Evolutionary conservation across 2,888 invertebrate species (phyloP).

Genomic region (Netelia inedita): DNA sequence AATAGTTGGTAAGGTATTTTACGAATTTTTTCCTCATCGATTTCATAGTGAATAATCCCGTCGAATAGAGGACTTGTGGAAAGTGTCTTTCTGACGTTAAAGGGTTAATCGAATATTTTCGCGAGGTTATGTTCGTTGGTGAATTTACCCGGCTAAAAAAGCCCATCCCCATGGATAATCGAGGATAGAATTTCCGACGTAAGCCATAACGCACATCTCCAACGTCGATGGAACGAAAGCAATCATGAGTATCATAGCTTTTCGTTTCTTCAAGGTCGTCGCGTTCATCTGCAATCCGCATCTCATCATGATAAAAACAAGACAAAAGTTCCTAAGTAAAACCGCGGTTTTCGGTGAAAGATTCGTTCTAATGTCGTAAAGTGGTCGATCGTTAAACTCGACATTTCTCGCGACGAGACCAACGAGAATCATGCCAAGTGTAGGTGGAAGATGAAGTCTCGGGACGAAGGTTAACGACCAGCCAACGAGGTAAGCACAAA

Average conservation of each 20-base stretch:
- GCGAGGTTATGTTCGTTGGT: neutral
- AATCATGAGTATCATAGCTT: conserved; percentile 61
- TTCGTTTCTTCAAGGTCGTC: conserved; percentile 57
- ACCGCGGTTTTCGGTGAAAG: conserved; percentile 47
- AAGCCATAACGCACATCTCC: conserved; percentile 58
- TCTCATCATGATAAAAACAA: conserved; percentile 65
- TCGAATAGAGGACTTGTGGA: no score
- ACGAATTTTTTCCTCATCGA: no score
- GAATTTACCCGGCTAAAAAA: conserved; percentile 62
- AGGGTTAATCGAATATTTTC: neutral
- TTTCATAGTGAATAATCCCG: no score
- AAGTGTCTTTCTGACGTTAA: no score
- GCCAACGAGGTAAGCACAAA: conserved; percentile 60
- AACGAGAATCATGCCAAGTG: conserved; percentile 87
- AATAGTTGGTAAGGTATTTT: no score
- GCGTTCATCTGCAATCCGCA: conserved; percentile 65
- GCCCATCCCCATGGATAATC: conserved; percentile 66
- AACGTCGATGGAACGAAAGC: conserved; percentile 65
- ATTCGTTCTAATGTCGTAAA: conserved; percentile 63
- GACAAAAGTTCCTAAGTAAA: conserved; percentile 61
- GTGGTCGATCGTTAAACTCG: conserved; percentile 32
- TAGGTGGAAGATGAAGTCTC: conserved; percentile 83
- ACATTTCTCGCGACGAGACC: conserved; percentile 83
- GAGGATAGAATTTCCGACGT: conserved; percentile 51
- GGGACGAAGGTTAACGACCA: conserved; percentile 66